Conservation (phyloP, 2,888 invertebrate species). For the Cacoxenus indagator region DNA sequence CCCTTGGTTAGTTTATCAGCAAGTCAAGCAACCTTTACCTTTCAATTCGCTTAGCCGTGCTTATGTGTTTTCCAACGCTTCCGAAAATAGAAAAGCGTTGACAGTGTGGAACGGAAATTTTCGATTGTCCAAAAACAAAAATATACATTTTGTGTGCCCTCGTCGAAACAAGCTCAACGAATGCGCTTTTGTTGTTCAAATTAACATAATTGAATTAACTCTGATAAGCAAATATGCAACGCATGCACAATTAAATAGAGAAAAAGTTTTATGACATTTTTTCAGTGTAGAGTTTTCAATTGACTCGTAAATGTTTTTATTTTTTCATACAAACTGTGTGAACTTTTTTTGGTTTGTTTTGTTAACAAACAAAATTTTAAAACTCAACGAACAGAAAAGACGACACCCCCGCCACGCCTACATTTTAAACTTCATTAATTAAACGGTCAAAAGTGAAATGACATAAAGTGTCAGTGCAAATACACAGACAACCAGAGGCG, state of each 20-base stretch:
- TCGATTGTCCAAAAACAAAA: constrained; percentile 13
- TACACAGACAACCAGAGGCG: background rate
- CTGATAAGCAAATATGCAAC: constrained; percentile 50
- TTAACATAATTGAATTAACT: constrained; percentile 61
- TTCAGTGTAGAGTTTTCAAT: background rate
- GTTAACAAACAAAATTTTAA: background rate
- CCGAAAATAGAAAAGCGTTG: constrained; percentile 34
- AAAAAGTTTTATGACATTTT: constrained; percentile 5
- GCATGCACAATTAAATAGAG: constrained; percentile 13
- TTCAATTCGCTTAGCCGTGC: constrained; percentile 29
- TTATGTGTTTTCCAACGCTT: constrained; percentile 37
- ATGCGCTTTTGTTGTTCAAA: constrained; percentile 31
- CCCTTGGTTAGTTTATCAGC: background rate
- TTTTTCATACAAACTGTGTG: background rate
- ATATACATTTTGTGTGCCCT: constrained; percentile 11
- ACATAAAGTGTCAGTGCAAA: constrained; percentile 30
- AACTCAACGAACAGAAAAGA: background rate
- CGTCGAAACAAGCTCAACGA: background rate
- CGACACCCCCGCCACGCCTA: constrained; percentile 5
- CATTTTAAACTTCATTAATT: constrained; percentile 55
- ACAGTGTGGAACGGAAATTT: constrained; percentile 34
- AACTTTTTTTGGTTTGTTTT: constrained; percentile 17
- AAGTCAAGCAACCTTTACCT: background rate
- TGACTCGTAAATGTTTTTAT: background rate
- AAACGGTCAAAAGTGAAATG: constrained; percentile 54